A percentile compares a stretch with the other conserved stretches of the same genome.
Evolutionary conservation across 2,797 vertebrate genomes (phyloP).

Genomic region (Microhierax caerulescens): DNA sequence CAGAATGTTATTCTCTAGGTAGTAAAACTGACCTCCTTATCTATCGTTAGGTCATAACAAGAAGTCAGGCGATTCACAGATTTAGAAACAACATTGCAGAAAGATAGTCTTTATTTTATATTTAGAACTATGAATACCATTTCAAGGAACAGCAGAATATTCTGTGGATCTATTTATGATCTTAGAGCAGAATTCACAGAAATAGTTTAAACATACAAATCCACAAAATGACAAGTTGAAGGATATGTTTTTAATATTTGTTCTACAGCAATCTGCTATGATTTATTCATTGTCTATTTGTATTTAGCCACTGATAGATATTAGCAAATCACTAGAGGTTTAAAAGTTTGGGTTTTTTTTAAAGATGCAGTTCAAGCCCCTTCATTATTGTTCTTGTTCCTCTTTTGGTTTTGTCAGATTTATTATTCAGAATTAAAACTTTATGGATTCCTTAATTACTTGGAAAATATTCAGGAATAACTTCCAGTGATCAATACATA

Average conservation of each 20-base stretch:
- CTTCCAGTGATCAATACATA: background rate
- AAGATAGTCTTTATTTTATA: background rate
- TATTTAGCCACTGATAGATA: background rate
- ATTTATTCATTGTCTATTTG: background rate
- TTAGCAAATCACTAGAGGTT: background rate
- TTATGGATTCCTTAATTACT: background rate
- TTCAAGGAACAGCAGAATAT: background rate
- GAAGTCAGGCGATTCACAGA: background rate
- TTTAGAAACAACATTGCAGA: background rate
- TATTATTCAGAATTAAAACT: background rate
- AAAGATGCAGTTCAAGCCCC: background rate
- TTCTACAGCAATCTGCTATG: background rate
- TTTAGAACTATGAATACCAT: background rate
- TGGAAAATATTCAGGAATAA: background rate
- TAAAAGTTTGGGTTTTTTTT: background rate
- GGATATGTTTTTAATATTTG: background rate
- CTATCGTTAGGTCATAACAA: background rate
- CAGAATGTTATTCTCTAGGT: background rate
- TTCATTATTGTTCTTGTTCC: background rate
- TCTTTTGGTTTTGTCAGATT: background rate
- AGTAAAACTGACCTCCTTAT: background rate
- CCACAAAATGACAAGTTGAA: background rate
- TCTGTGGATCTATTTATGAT: background rate
- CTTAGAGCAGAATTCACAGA: background rate
- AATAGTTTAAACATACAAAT: background rate